phyloP scores from a whole-genome alignment of 2,113 vertebrate species.

The Terrapene triunguis region DNA sequence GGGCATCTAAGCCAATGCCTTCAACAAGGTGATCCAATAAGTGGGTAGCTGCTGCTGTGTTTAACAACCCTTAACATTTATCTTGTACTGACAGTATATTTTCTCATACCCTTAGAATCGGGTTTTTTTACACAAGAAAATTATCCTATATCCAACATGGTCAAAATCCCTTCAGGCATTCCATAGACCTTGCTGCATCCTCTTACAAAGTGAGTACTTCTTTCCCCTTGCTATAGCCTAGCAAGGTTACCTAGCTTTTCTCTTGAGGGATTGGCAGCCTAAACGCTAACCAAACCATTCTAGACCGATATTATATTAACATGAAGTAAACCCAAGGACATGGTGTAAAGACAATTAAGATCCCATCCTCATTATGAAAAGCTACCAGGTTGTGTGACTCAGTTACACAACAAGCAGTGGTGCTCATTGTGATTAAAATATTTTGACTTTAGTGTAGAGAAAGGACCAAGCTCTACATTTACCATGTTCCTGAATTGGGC shows the following conservation, averaged over 20 bases:
- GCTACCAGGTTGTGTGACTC: not conserved
- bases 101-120: not conserved
- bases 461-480: not conserved
- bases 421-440: not conserved
- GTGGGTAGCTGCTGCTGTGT: not conserved
- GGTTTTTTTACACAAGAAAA: not conserved
- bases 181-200: not conserved
- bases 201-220: not conserved
- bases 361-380: fast-evolving
- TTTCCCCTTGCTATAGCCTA: not conserved
- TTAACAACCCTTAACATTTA: not conserved
- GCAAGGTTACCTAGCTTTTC: not conserved
- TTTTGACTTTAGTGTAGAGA: not conserved
- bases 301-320: not conserved
- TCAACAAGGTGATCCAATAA: not conserved
- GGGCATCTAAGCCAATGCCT: not conserved
- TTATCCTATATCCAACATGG: not conserved
- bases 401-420: not conserved
- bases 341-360: not conserved
- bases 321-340: fast-evolving
- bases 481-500: fast-evolving
- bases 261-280: not conserved
- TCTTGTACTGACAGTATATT: not conserved
- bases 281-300: not conserved
- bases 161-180: not conserved